phyloP scores from a whole-genome alignment of 2,888 invertebrate species.

The Drosophila infuscata region DNA sequence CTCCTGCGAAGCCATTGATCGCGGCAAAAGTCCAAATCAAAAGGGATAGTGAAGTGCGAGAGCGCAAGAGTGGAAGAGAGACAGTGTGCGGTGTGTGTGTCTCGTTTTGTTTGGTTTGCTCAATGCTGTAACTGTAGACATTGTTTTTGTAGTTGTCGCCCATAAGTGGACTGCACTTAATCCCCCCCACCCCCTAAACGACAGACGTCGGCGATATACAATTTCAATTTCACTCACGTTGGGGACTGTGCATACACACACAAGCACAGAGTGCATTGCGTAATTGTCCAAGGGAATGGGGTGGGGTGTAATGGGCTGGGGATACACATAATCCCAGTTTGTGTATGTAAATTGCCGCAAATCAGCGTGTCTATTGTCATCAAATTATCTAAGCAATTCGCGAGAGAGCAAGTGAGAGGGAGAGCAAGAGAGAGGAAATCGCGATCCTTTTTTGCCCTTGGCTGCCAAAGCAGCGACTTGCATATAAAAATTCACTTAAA shows the following conservation, averaged over 20 bases:
- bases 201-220: conserved; percentile 52
- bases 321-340: conserved; percentile 29
- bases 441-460: conserved; percentile 14
- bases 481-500: conserved; percentile 1
- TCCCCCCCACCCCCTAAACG: conserved; percentile 21
- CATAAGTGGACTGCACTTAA: conserved; percentile 60
- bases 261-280: conserved; percentile 64
- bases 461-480: neutral
- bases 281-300: conserved; percentile 50
- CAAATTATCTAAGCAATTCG: conserved; percentile 39
- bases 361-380: conserved; percentile 67
- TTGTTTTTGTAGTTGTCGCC: conserved; percentile 40
- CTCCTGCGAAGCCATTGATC: conserved; percentile 42
- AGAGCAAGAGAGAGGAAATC: neutral
- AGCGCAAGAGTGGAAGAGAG: conserved; percentile 1
- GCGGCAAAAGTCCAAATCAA: conserved; percentile 18
- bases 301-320: neutral
- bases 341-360: conserved; percentile 59
- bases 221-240: conserved; percentile 72
- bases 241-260: conserved; percentile 15
- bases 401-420: neutral
- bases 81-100: neutral
- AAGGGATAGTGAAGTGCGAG: conserved; percentile 11
- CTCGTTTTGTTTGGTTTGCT: conserved; percentile 18
- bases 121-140: conserved; percentile 55